Evolutionary conservation across 2,888 invertebrate species (phyloP).

Genomic region (Tenthredo mesomela): DNA sequence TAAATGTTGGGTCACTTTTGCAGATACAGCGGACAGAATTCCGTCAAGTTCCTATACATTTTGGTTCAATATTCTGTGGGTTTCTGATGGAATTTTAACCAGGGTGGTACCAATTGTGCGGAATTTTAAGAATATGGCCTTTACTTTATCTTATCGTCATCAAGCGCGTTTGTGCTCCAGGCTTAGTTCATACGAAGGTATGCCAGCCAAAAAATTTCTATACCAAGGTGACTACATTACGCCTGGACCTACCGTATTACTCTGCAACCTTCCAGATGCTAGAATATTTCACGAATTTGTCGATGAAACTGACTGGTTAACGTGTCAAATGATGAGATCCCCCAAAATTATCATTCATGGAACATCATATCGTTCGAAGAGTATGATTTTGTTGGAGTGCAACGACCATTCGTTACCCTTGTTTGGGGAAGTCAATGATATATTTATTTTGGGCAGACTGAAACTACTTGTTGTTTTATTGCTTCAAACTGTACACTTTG

Average conservation of each 20-base stretch:
- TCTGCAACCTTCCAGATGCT: constrained; percentile 12
- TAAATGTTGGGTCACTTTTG: too few species aligned
- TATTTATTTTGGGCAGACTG: not conserved
- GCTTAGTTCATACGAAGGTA: constrained; percentile 37
- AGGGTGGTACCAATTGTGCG: constrained; percentile 57
- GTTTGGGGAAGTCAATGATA: not conserved
- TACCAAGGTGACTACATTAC: constrained; percentile 53
- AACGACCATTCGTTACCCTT: not conserved
- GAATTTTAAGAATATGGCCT: constrained; percentile 61
- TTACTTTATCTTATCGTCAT: constrained; percentile 57
- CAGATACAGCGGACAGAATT: too few species aligned
- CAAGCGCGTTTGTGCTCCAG: constrained; percentile 57
- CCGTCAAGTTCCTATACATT: too few species aligned
- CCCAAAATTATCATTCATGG: constrained; percentile 5
- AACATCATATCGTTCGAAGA: not conserved
- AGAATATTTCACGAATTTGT: not conserved
- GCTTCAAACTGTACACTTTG: not conserved
- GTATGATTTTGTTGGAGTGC: not conserved
- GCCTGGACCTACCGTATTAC: constrained; percentile 1
- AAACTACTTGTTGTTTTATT: not conserved
- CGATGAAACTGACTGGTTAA: not conserved
- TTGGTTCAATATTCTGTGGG: too few species aligned
- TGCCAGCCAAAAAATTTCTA: constrained; percentile 53
- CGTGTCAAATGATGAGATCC: not conserved
- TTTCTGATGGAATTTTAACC: too few species aligned